Evolutionary conservation across 2,888 invertebrate genomes (phyloP), one percentile per base, ranked within the genome.

Genomic region (Diadegma fenestrale): DNA sequence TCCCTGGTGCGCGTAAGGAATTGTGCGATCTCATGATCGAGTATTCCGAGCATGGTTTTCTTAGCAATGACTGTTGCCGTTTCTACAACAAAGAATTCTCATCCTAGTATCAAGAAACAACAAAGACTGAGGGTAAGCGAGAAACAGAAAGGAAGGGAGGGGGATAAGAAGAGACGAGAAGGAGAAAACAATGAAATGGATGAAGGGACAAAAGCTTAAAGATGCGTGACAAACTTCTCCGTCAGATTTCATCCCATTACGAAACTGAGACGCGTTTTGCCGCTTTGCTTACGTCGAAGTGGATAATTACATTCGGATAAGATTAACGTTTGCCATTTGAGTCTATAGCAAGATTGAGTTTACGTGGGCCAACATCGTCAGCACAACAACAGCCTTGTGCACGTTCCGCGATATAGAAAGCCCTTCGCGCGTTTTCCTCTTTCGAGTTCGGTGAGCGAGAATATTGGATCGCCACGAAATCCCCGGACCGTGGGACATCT

Each of bases 291-390:
- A 72, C 68, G 51, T 14, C 22, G n/a, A 43, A 61, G 72, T 45
- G 71, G 66, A 45, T 84, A 87, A 86, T 86, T 78, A 64, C 84
- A 82, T 66, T 84, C 80, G 80, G 73, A 82, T 82, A 80, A 79
- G 86, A 86, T 84, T 81, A 82, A 71, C 75, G 71, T 79, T 79
- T 76, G 61, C 75, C 73, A 85, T 76, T 64, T 54, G 64, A n/a
- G 75, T 68, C 61, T 33, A 78, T 73, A 58, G 58, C 41, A 17
- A 45, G 43, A 76, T 82, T 17, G 81, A 85, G 63, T 75, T 85
- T 48, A 63, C 78, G 43, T 17, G 51, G 58, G 63, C 41, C 69
- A 71, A 78, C 68, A 45, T 63, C 51, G 61, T 58, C 26, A 10
- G 76, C 33, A 37, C 48, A 64, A 37, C 48, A 45, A 33, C 33